Base-by-base conservation (phyloP, 2,888 invertebrate species). In the Mythimna vitellina region DNA sequence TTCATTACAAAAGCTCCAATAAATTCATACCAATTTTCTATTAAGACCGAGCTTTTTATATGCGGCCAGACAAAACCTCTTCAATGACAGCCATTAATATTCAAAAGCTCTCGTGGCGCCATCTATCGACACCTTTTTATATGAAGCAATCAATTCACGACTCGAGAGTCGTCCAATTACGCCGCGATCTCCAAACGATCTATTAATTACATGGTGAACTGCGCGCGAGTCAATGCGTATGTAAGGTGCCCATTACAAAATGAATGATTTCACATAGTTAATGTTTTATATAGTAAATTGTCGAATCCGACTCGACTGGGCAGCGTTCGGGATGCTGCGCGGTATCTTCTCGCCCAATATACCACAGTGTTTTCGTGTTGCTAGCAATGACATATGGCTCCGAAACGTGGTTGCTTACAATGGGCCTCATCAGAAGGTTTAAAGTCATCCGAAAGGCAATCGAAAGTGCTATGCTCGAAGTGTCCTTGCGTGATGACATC, bases 81-180 rank as follows among this genome's bases (percentile, higher is more conserved):
- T 89, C 86, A 89, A 86, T 82, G 83, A 84, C 82, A 68, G 56
- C 89, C 87, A 92, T 94, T 93, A 93, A 93, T 92, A 93, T 93
- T 94, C 90, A 93, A 92, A 90, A 88, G 91, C 89, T 78, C 92
- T 92, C 83, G 86, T 83, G 87, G 88, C 87, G 87, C 86, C 87
- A 86, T 89, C 87, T 87, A 89, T 89, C 90, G 89, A 89, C 91
- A 91, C 91, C 90, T 92, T 92, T 91, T 89, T 87, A 86, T 85
- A 87, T 87, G 87, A 87, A 87, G 87, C 90, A 90, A 92, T 90
- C 93, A 90, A 90, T 92, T 87, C 90, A 88, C 84, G 88, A 83
- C 90, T 91, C 87, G 88, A 93, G 92, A 87, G 92, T 88, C 92
- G 89, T 93, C 91, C 94, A 94, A 95, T 95, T 94, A 94, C 89